Evolutionary conservation across 2,888 invertebrate species (phyloP).

Genomic region (Spisula solida): DNA sequence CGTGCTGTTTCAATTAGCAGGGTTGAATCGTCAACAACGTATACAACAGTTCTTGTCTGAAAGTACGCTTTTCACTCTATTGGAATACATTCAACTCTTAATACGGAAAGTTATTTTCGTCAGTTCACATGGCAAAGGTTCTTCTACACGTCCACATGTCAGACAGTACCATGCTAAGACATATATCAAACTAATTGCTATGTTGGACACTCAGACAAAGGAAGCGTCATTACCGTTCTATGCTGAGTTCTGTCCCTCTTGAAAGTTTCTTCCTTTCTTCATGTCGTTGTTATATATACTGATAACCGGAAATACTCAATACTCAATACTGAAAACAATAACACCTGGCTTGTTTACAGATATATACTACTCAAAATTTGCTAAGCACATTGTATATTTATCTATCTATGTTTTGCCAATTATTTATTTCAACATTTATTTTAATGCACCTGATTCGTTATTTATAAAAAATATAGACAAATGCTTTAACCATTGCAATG

Average conservation of each 20-base stretch:
- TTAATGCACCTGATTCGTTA: too few species aligned
- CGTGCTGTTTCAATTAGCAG: too few species aligned
- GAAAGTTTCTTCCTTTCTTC: not conserved
- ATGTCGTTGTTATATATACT: not conserved
- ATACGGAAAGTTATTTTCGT: conserved; percentile 13
- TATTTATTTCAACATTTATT: too few species aligned
- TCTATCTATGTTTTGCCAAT: too few species aligned
- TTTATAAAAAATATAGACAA: too few species aligned
- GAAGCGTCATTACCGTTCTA: not conserved
- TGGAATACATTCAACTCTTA: not conserved
- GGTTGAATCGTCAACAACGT: not conserved
- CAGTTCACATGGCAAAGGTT: not conserved
- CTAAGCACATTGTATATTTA: too few species aligned
- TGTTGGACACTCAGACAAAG: not conserved
- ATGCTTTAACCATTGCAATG: too few species aligned
- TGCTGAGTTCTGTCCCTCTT: not conserved
- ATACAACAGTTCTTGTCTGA: not conserved
- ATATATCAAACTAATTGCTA: conserved; percentile 14
- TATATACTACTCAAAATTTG: too few species aligned
- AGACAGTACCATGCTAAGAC: not conserved
- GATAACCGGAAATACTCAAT: too few species aligned
- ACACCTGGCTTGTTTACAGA: too few species aligned
- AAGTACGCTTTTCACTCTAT: not conserved
- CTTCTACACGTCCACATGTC: not conserved
- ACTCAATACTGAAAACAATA: too few species aligned